Conservation (phyloP, 2,888 invertebrate species). For the Leucophora obtusa region DNA sequence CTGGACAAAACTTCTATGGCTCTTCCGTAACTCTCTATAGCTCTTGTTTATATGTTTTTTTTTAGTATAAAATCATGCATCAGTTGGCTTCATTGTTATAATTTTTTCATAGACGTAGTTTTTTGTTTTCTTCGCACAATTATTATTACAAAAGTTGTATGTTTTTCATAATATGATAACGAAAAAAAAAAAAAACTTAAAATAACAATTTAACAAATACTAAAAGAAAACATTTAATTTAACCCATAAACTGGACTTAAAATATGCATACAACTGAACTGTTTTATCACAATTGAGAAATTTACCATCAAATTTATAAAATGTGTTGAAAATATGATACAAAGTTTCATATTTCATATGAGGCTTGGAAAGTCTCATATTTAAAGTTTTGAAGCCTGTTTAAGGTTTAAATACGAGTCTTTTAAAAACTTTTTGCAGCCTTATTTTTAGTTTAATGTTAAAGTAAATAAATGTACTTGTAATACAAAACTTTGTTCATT, state of each 20-base stretch:
- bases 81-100: conserved; percentile 35
- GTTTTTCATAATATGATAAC: conserved; percentile 15
- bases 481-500: background rate
- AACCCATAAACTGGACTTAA: background rate
- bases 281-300: no score
- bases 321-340: no score
- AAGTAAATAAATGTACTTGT: conserved; percentile 4
- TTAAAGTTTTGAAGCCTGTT: background rate
- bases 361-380: no score
- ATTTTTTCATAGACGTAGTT: conserved; percentile 8
- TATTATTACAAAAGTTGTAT: conserved; percentile 32
- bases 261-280: no score
- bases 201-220: conserved; percentile 3
- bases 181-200: conserved; percentile 13
- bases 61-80: conserved; percentile 24
- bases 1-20: background rate
- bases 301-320: no score
- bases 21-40: background rate
- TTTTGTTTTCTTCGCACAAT: conserved; percentile 20
- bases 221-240: conserved; percentile 1
- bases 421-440: background rate
- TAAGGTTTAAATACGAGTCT: background rate
- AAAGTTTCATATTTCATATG: no score
- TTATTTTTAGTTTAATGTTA: conserved; percentile 12
- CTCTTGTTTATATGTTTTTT: background rate